Percentiles rank a stretch among this genome's conserved stretches.
Conservation (phyloP, 2,797 vertebrate species). For the Lepus townsendii region DNA sequence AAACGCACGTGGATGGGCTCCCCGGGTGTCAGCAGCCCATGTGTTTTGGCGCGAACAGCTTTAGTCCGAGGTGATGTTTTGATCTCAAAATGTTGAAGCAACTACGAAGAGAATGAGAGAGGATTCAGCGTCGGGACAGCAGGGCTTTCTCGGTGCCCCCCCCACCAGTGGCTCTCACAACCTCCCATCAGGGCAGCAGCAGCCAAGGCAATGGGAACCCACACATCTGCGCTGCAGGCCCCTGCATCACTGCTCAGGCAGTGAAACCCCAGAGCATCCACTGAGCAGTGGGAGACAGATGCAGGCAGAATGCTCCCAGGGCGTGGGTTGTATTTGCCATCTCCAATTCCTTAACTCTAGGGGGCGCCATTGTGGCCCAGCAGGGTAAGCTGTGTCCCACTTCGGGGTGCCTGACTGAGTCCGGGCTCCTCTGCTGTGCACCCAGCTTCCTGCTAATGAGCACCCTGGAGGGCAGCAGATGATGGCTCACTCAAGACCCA, state of each 20-base stretch:
- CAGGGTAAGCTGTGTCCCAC: too few species aligned
- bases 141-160: background rate
- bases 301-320: background rate
- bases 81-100: conserved; percentile 94
- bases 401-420: too few species aligned
- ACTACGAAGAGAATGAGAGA: conserved; percentile 86
- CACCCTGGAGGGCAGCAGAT: too few species aligned
- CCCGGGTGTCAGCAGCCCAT: conserved; percentile 93
- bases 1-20: conserved; percentile 92
- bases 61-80: conserved; percentile 89
- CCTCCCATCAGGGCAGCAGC: background rate
- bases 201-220: background rate
- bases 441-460: too few species aligned
- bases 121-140: background rate
- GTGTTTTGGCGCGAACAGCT: conserved; percentile 93
- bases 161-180: too few species aligned
- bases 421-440: too few species aligned
- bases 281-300: background rate
- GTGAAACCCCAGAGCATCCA: background rate
- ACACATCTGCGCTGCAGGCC: background rate
- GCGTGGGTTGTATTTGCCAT: background rate
- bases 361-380: too few species aligned
- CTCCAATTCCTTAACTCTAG: background rate
- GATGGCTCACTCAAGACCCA: too few species aligned
- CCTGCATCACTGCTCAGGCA: background rate